Evolutionary conservation across 2,888 invertebrate species (phyloP).

Genomic region (Anodontia alba): DNA sequence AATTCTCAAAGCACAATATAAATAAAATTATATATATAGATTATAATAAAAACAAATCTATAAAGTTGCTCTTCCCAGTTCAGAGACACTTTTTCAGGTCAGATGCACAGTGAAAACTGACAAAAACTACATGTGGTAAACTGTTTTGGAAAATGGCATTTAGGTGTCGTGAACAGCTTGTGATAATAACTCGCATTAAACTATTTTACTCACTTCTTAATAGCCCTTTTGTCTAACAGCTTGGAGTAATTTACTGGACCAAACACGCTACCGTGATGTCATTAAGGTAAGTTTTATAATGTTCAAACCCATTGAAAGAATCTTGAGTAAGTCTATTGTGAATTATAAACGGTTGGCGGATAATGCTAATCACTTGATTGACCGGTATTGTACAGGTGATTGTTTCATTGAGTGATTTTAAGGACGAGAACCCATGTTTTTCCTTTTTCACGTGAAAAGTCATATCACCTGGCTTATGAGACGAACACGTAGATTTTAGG

Average conservation of each 20-base stretch:
- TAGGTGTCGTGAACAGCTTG: slow-evolving; percentile 12
- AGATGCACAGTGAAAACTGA: no score
- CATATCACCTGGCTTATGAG: no score
- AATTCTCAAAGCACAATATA: no score
- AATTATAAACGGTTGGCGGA: slow-evolving; percentile 51
- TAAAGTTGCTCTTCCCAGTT: no score
- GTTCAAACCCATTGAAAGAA: not conserved
- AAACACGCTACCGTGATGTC: slow-evolving; percentile 44
- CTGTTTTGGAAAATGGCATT: not conserved
- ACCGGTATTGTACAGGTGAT: slow-evolving; percentile 35
- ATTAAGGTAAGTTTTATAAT: slow-evolving; percentile 2
- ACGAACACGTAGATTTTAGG: no score
- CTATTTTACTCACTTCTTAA: slow-evolving; percentile 44
- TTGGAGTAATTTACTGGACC: slow-evolving; percentile 58
- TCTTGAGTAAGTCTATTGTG: slow-evolving; percentile 43
- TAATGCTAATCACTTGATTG: slow-evolving; percentile 40
- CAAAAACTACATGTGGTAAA: not conserved
- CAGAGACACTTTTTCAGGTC: no score
- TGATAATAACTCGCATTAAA: slow-evolving; percentile 41
- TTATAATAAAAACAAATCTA: no score
- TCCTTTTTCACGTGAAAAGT: no score
- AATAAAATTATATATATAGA: no score
- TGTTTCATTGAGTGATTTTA: slow-evolving; percentile 1
- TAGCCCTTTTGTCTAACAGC: slow-evolving; percentile 42
- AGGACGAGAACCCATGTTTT: not conserved